Base-by-base conservation (phyloP, 92 coral and sea anemone species). In the Phymanthus crucifer region DNA sequence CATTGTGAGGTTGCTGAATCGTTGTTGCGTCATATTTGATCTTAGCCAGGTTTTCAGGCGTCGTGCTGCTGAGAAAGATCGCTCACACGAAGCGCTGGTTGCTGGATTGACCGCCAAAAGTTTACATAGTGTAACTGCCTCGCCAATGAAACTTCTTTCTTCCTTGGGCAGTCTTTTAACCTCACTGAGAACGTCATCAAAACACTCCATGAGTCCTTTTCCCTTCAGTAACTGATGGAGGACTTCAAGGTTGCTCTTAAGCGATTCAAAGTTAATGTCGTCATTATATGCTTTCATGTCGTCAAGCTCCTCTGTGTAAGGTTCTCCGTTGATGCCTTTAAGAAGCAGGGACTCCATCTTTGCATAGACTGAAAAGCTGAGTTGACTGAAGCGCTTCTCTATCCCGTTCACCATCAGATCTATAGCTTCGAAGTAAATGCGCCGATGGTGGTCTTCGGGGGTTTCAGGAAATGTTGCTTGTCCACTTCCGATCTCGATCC, bases 321-420 rank as follows among this genome's bases (percentile, higher is more conserved):
- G 83, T 83, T 82, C 84, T 70, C 83, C 77, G 54, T 87, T 80
- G 33, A 76, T 34, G 72, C 47, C 87, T 67, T 68, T 75, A 2
- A 85, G 80, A 26, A 90, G 36, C 24, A 90, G 72, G 83, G 91
- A 87, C 83, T 91, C 84, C 85, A 87, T 84, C 83, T 81, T 66
- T 66, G 32, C 86, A 52, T 82, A 91, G 75, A 73, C 80, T 61
- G 50, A 38, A 77, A 85, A 91, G 86, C 95, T 85, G 70, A 78
- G 80, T 77, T 91, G 97, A 73, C 71, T 82, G 76, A 88, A 91
- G 73, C 92, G 90, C 76, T 78, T 57, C 37, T 88, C 95, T 70
- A 91, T 88, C 26, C 90, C 90, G 72, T 77, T 88, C 38, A 86
- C 78, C 54, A 88, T 88, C 33, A 87, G 86, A 79, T 88, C 91